phyloP scores from a whole-genome alignment of 2,113 vertebrate genomes.

The Mustela lutreola region DNA sequence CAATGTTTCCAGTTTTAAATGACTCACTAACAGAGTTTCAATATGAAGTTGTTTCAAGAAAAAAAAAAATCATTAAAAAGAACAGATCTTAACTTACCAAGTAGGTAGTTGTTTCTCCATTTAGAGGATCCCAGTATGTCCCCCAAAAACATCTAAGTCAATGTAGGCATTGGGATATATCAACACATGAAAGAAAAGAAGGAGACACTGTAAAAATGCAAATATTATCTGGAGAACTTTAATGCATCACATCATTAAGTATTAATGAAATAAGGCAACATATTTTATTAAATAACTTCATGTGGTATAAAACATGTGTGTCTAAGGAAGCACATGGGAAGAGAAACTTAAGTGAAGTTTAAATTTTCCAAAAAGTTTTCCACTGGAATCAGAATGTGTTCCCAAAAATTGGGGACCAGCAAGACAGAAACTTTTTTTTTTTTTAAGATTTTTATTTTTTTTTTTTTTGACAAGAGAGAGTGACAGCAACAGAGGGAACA shows the following conservation, averaged over 20 bases:
- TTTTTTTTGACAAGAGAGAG: too few relatives aligned
- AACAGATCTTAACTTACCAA: constrained; percentile 70
- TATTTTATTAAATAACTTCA: neutral
- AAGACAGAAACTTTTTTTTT: neutral
- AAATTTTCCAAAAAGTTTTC: neutral
- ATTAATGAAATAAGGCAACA: neutral
- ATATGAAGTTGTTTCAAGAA: neutral
- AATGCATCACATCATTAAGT: neutral
- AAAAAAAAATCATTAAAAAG: neutral
- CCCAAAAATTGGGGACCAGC: neutral
- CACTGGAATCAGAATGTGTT: neutral
- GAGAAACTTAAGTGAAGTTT: neutral
- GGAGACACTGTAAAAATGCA: neutral
- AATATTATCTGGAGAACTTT: neutral
- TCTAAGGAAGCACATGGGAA: neutral
- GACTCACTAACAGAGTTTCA: neutral
- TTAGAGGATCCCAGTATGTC: neutral
- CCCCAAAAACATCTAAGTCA: constrained; percentile 67
- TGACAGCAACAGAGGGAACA: too few relatives aligned
- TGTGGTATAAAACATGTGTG: neutral
- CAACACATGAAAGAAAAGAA: neutral
- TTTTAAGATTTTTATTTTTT: too few relatives aligned
- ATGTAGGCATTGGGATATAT: neutral
- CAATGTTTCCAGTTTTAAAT: neutral
- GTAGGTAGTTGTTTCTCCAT: constrained; percentile 29